phyloP scores from a whole-genome alignment of 37 sponge, comb jelly and placozoan species.

The Tethya wilhelma region DNA sequence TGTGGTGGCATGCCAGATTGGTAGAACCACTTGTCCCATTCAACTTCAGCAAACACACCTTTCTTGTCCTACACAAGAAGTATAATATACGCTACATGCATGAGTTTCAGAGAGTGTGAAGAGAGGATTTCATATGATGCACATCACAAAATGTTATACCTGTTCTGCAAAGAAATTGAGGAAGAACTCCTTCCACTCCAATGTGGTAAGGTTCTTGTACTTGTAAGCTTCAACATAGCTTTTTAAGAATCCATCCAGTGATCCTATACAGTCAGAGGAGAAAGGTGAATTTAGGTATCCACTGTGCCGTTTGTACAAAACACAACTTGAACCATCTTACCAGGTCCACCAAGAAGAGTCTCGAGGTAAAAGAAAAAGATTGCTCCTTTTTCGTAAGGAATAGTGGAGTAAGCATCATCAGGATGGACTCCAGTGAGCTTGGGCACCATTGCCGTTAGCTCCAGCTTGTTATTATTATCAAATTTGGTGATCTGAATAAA shows the following conservation, averaged over 20 bases:
- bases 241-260: slow-evolving; percentile 61
- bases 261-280: slow-evolving; percentile 15
- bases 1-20: slow-evolving; percentile 87
- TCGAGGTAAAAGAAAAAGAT: slow-evolving; percentile 86
- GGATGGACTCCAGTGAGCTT: slow-evolving; percentile 76
- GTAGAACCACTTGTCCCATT: slow-evolving; percentile 93
- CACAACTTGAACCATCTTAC: slow-evolving; percentile 22
- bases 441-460: slow-evolving; percentile 78
- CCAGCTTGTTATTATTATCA: background rate
- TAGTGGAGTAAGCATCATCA: slow-evolving; percentile 93
- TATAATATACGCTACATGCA: background rate
- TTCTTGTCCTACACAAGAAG: background rate
- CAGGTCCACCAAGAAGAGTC: slow-evolving; percentile 86
- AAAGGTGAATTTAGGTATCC: too few species aligned
- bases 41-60: slow-evolving; percentile 67
- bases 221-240: slow-evolving; percentile 68
- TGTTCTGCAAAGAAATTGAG: slow-evolving; percentile 59
- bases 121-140: background rate
- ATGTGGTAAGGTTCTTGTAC: slow-evolving; percentile 31
- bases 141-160: slow-evolving; percentile 9
- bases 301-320: too few species aligned
- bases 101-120: background rate
- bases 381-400: slow-evolving; percentile 96
- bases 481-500: slow-evolving; percentile 5
- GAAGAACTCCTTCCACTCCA: slow-evolving; percentile 71